Evolutionary conservation across 2,888 invertebrate genomes (phyloP).

Genomic region (Venusia cambrica): DNA sequence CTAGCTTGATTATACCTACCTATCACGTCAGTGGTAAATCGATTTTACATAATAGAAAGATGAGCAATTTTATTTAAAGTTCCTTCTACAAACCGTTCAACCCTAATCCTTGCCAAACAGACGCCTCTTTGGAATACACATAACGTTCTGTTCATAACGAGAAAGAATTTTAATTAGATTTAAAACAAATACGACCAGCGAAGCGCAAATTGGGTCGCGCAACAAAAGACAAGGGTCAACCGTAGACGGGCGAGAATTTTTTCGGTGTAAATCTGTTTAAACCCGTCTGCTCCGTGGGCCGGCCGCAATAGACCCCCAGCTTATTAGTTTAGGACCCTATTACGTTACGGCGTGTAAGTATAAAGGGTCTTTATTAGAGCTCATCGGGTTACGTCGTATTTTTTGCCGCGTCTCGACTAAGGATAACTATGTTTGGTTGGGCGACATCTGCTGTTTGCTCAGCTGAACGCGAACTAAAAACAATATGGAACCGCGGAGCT

Average conservation of each 20-base stretch:
- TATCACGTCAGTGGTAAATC: too few species aligned
- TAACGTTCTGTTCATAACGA: slow-evolving; percentile 40
- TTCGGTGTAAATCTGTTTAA: slow-evolving; percentile 64
- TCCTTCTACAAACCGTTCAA: slow-evolving; percentile 1
- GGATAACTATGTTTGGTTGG: slow-evolving; percentile 63
- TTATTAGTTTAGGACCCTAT: slow-evolving; percentile 77
- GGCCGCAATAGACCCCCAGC: slow-evolving; percentile 49
- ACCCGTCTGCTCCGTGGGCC: slow-evolving; percentile 52
- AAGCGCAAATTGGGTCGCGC: slow-evolving; percentile 50
- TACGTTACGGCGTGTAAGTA: slow-evolving; percentile 58
- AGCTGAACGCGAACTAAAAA: slow-evolving; percentile 56
- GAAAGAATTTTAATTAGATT: slow-evolving; percentile 58
- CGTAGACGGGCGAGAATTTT: slow-evolving; percentile 44
- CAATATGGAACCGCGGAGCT: slow-evolving; percentile 48
- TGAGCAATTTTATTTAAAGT: too few species aligned
- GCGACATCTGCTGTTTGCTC: slow-evolving; percentile 59
- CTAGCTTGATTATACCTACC: too few species aligned
- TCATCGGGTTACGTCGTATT: slow-evolving; percentile 47
- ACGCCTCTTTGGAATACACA: slow-evolving; percentile 26
- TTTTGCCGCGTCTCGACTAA: slow-evolving; percentile 45
- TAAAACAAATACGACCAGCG: slow-evolving; percentile 49
- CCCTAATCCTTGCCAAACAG: slow-evolving; percentile 19
- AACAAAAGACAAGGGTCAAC: slow-evolving; percentile 60
- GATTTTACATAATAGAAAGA: too few species aligned
- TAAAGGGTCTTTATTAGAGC: slow-evolving; percentile 64